Percentiles rank a stretch among this genome's conserved stretches.
Evolutionary conservation across 1,140 invertebrate species (phyloP).

Genomic region (Drosophila neocordata): DNA sequence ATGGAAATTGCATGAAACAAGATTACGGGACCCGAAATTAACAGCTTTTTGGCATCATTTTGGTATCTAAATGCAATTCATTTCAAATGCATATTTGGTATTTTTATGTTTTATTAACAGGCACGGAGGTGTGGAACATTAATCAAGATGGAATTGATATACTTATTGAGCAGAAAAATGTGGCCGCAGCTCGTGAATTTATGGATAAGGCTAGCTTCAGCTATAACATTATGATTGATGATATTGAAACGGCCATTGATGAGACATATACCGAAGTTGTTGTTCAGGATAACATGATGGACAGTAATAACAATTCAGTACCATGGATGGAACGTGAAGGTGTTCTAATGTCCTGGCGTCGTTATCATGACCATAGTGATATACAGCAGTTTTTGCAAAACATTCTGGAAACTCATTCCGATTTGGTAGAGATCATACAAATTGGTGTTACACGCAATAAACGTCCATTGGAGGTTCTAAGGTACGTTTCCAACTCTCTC

Average conservation of each 20-base stretch:
- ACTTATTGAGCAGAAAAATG: conserved; percentile 86
- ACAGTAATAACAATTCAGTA: conserved; percentile 69
- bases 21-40: conserved; percentile 43
- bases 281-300: conserved; percentile 79
- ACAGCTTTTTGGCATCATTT: conserved; percentile 58
- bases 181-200: conserved; percentile 84
- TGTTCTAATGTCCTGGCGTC: conserved; percentile 89
- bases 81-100: neutral
- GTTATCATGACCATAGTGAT: conserved; percentile 87
- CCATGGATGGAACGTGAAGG: conserved; percentile 80
- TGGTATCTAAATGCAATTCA: conserved; percentile 46
- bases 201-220: conserved; percentile 85
- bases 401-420: conserved; percentile 86
- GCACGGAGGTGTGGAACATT: conserved; percentile 78
- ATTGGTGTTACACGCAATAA: conserved; percentile 89
- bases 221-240: conserved; percentile 88
- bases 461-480: conserved; percentile 86
- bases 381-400: conserved; percentile 88
- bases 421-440: conserved; percentile 86
- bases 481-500: conserved; percentile 29
- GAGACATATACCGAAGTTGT: conserved; percentile 88
- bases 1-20: conserved; percentile 74
- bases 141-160: conserved; percentile 83
- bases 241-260: conserved; percentile 90
- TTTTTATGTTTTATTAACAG: conserved; percentile 29